phyloP scores from a whole-genome alignment of 2,797 vertebrate species.

The Gobionotothen gibberifrons region DNA sequence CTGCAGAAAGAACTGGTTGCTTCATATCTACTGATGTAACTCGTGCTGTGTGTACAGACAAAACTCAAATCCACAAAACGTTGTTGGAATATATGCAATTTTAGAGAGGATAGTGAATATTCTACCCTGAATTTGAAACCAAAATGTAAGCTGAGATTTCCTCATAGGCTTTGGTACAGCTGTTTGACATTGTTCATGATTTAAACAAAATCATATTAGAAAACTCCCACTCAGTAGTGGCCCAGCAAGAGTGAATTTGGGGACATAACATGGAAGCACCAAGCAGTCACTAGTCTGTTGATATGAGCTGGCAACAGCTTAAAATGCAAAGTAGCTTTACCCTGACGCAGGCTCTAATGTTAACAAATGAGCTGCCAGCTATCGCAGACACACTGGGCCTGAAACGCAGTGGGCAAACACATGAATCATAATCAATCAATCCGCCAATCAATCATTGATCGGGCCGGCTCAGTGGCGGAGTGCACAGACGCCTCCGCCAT shows the following conservation, averaged over 20 bases:
- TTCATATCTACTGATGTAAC: neutral
- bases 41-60: neutral
- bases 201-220: neutral
- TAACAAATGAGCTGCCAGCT: conserved; percentile 74
- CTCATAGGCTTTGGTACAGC: no score
- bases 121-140: neutral
- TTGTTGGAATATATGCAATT: neutral
- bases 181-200: neutral
- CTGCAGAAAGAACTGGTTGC: neutral
- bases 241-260: conserved; percentile 9
- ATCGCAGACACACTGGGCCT: conserved; percentile 34
- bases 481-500: conserved; percentile 21
- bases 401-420: conserved; percentile 48
- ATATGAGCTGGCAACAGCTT: conserved; percentile 31
- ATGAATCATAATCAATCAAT: conserved; percentile 75
- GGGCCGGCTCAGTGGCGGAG: conserved; percentile 1
- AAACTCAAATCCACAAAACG: neutral
- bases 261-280: conserved; percentile 14
- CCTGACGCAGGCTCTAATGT: conserved; percentile 49
- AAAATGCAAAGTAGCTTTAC: conserved; percentile 53
- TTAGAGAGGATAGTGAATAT: neutral
- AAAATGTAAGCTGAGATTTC: no score
- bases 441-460: conserved; percentile 67
- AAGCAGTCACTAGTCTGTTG: neutral
- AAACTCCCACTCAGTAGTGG: neutral